Conservation (phyloP, 1,140 invertebrate species). For the Babylonia areolata region DNA sequence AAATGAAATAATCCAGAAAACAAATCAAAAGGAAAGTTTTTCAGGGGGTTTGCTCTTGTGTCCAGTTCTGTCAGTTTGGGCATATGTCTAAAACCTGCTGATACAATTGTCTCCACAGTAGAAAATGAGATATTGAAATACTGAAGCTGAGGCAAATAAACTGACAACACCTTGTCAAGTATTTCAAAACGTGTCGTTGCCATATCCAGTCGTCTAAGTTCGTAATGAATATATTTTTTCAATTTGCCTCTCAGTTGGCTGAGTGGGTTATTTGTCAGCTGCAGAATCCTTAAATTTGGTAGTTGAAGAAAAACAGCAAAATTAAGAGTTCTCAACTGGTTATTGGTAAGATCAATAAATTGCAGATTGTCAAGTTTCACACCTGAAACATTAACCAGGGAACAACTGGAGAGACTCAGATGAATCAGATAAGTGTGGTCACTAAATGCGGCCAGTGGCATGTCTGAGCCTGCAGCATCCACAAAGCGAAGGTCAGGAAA, state of each 20-base stretch:
- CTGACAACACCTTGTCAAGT: constrained; percentile 1
- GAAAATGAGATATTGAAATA: neutral
- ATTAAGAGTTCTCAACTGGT: neutral
- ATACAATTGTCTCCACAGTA: neutral
- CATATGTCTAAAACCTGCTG: neutral
- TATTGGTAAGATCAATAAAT: constrained; percentile 30
- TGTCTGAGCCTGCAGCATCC: neutral
- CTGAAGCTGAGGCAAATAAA: constrained; percentile 8
- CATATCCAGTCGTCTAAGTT: constrained; percentile 5
- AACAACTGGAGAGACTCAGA: neutral
- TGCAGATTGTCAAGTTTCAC: neutral
- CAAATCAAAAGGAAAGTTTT: neutral
- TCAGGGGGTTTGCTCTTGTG: neutral
- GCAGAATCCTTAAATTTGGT: constrained; percentile 22
- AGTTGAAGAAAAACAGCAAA: neutral
- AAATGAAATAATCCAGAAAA: neutral
- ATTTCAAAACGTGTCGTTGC: neutral
- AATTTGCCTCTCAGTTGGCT: neutral
- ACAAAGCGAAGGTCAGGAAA: neutral
- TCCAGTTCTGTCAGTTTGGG: neutral
- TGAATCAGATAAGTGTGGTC: neutral
- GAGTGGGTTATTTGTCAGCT: constrained; percentile 23
- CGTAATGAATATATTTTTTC: neutral
- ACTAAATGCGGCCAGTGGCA: neutral
- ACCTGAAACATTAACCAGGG: neutral